A percentile compares a stretch with the other conserved stretches of the same genome.
phyloP scores from a whole-genome alignment of 1,140 invertebrate species.

The Bombus soroeensis region DNA sequence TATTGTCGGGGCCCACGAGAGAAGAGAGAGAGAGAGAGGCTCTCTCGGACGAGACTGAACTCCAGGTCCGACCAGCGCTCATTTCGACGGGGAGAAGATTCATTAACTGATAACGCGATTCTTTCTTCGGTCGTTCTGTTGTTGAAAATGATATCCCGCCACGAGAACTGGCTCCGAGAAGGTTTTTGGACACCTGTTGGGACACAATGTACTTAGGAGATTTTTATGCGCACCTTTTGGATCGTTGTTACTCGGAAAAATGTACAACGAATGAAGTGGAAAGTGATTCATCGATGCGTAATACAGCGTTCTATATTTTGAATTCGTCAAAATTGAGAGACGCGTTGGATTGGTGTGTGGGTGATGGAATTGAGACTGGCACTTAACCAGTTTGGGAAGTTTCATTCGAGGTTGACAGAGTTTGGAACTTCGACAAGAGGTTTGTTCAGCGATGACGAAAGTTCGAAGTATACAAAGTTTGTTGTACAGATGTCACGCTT shows the following conservation, averaged over 20 bases:
- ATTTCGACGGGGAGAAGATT: constrained; percentile 67
- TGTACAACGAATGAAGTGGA: not conserved
- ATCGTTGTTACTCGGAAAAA: not conserved
- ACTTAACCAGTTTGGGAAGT: too few species aligned
- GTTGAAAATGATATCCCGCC: constrained; percentile 61
- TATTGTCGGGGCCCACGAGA: constrained; percentile 63
- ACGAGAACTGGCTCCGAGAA: not conserved
- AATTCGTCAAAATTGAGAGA: too few species aligned
- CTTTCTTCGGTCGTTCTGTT: constrained; percentile 45
- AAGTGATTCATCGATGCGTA: not conserved
- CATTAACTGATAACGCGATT: constrained; percentile 74
- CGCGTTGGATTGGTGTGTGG: too few species aligned
- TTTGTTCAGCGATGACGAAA: too few species aligned
- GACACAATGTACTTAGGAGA: not conserved
- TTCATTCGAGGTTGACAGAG: too few species aligned
- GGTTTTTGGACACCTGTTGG: constrained; percentile 57
- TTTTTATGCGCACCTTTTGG: not conserved
- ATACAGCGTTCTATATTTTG: too few species aligned
- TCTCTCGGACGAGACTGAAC: constrained; percentile 21
- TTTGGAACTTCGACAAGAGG: too few species aligned
- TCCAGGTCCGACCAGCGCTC: not conserved
- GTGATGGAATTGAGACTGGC: too few species aligned
- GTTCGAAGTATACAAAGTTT: too few species aligned
- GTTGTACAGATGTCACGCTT: too few species aligned
- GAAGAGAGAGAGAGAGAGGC: constrained; percentile 2